A percentile compares a stretch with the other conserved stretches of the same genome.
Conservation (phyloP, 2,113 vertebrate genomes). For the Acanthisitta chloris region DNA sequence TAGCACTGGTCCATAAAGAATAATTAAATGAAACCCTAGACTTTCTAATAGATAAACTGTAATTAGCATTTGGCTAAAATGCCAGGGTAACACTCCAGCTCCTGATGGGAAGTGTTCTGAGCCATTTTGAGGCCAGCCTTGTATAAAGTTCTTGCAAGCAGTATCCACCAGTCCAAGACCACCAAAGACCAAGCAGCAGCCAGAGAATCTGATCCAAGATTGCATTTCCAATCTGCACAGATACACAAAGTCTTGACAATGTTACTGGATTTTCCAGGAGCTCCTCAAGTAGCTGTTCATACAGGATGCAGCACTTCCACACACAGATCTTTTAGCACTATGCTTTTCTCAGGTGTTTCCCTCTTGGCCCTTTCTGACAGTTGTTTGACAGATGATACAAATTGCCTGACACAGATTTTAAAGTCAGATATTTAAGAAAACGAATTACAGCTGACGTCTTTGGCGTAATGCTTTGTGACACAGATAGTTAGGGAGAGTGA, state of each 20-base stretch:
- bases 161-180: neutral
- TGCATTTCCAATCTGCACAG: neutral
- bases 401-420: slow-evolving; percentile 51
- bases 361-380: slow-evolving; percentile 54
- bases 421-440: slow-evolving; percentile 62
- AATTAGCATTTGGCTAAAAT: neutral
- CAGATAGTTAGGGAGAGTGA: slow-evolving; percentile 38
- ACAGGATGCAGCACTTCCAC: neutral
- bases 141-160: neutral
- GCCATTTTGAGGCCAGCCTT: neutral
- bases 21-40: neutral
- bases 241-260: neutral
- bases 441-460: slow-evolving; percentile 41
- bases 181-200: neutral
- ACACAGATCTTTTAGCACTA: neutral
- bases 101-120: neutral
- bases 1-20: neutral
- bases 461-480: slow-evolving; percentile 54
- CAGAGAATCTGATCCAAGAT: neutral
- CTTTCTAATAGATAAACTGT: neutral
- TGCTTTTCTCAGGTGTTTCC: slow-evolving; percentile 52
- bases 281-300: neutral
- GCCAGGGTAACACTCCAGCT: neutral
- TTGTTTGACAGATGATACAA: slow-evolving; percentile 55
- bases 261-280: neutral